phyloP scores from a whole-genome alignment of 1,140 invertebrate species.

The Leptinotarsa undecemlineata region DNA sequence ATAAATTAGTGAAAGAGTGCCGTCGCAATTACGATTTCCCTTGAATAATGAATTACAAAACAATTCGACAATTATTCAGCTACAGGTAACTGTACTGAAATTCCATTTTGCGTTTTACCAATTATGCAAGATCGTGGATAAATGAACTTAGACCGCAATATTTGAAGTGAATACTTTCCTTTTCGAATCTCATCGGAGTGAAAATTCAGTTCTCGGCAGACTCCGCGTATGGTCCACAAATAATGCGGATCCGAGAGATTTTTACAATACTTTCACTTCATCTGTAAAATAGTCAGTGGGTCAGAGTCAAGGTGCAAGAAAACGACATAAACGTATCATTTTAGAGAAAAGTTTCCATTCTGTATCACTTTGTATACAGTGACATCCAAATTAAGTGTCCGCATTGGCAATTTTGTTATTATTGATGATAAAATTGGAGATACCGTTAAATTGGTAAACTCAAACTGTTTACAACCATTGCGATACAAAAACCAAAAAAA shows the following conservation, averaged over 20 bases:
- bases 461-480: too few relatives aligned
- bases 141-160: neutral
- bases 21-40: neutral
- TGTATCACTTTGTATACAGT: too few relatives aligned
- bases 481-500: too few relatives aligned
- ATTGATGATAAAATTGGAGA: too few relatives aligned
- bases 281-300: neutral
- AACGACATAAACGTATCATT: too few relatives aligned
- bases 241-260: neutral
- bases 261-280: constrained; percentile 3
- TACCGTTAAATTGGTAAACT: too few relatives aligned
- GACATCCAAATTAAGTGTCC: too few relatives aligned
- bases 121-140: neutral
- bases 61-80: neutral
- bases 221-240: constrained; percentile 1
- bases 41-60: neutral
- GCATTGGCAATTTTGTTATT: too few relatives aligned
- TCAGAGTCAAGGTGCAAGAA: neutral
- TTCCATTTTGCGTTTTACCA: too few relatives aligned
- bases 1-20: neutral
- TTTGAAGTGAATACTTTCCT: neutral
- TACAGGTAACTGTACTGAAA: neutral
- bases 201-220: neutral
- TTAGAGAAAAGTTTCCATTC: too few relatives aligned
- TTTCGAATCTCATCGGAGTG: neutral